Conservation (phyloP, 2,888 invertebrate genomes). For the Nephrotoma flavescens region DNA sequence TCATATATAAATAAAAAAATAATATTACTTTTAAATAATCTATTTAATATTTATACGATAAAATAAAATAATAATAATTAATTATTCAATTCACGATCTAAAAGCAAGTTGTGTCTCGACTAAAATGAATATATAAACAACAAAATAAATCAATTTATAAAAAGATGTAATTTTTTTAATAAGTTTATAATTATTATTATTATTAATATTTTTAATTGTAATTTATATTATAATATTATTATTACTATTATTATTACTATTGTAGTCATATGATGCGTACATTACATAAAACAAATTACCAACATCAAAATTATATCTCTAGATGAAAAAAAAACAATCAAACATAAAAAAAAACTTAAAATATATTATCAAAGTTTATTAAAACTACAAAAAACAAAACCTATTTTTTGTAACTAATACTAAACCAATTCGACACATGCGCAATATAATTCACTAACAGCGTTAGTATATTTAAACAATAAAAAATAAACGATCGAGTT, state of each 20-base stretch:
- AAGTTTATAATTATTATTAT: background rate
- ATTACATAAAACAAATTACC: background rate
- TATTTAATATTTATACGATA: background rate
- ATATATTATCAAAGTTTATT: background rate
- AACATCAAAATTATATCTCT: background rate
- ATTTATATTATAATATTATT: background rate
- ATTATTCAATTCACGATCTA: background rate
- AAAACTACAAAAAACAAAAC: background rate
- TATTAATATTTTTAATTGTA: background rate
- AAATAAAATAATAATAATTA: background rate
- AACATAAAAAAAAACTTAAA: background rate
- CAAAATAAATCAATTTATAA: background rate
- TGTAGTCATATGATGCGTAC: background rate
- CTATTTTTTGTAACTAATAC: background rate
- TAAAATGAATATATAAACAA: background rate
- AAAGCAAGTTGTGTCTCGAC: background rate
- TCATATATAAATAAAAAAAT: background rate
- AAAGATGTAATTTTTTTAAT: background rate
- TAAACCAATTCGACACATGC: background rate
- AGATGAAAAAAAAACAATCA: background rate
- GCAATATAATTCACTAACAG: background rate
- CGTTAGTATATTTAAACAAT: too few species aligned
- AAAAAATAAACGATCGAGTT: background rate
- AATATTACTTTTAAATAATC: background rate
- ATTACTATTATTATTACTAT: background rate